Evolutionary conservation across 2,888 invertebrate genomes (phyloP).

Genomic region (Rhogogaster chlorosoma): DNA sequence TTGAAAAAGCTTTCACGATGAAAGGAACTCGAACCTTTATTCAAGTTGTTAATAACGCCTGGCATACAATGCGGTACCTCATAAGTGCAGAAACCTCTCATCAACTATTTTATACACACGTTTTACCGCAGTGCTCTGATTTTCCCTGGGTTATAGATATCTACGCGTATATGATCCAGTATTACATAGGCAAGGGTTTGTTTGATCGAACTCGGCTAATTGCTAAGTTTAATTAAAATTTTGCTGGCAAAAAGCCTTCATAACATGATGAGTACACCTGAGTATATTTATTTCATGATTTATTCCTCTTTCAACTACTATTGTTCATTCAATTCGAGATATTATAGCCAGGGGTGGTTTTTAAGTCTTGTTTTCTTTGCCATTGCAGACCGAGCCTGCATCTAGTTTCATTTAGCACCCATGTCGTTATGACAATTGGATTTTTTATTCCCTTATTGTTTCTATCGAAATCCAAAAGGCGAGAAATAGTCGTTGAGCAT

Average conservation of each 20-base stretch:
- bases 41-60: background rate
- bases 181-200: background rate
- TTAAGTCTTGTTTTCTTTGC: background rate
- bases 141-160: background rate
- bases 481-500: background rate
- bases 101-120: background rate
- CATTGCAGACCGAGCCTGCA: background rate
- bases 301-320: background rate
- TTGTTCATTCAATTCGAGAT: background rate
- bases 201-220: slow-evolving; percentile 6
- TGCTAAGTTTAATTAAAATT: slow-evolving; percentile 19
- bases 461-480: background rate
- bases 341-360: background rate
- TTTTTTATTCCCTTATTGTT: background rate
- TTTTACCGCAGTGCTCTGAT: background rate
- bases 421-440: background rate
- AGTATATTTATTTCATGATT: slow-evolving; percentile 1
- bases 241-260: background rate
- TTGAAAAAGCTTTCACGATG: slow-evolving; percentile 1
- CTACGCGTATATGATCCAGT: background rate
- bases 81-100: background rate
- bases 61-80: background rate
- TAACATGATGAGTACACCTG: background rate
- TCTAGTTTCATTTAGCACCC: background rate
- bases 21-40: slow-evolving; percentile 20